A percentile compares a stretch with the other conserved stretches of the same genome.
These are phyloP conservation scores for Spatulosminthurus flaviceps DNA, from an alignment of 2,888 invertebrate species.

Conservation along the genomic window DNA sequence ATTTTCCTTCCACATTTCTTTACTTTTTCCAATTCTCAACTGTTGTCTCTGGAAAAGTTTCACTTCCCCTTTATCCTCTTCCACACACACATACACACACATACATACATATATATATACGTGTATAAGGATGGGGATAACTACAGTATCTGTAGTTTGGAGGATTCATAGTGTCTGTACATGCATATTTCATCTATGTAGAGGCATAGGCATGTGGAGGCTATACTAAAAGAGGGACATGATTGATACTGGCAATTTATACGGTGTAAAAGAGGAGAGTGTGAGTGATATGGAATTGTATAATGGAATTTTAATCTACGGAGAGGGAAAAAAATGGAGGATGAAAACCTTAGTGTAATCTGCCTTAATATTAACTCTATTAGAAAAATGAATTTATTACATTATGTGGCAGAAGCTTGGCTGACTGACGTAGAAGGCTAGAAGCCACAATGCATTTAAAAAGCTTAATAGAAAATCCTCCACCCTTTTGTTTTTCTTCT, in stretches of 20 bases:
- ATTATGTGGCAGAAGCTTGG: background rate
- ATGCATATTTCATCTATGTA: too few species aligned
- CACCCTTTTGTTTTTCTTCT: constrained; percentile 14
- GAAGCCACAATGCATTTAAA: background rate
- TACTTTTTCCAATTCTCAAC: constrained; percentile 19
- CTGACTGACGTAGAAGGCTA: constrained; percentile 1
- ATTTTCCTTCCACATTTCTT: constrained; percentile 21
- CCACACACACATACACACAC: background rate
- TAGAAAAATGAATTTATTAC: constrained; percentile 10
- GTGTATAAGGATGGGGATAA: too few species aligned
- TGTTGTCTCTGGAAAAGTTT: constrained; percentile 22
- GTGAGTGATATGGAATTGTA: constrained; percentile 5
- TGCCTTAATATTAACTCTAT: constrained; percentile 2
- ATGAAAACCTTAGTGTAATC: background rate
- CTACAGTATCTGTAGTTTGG: background rate
- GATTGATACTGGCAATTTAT: background rate
- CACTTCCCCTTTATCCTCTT: constrained; percentile 28
- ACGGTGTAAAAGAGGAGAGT: constrained; percentile 5
- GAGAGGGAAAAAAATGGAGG: constrained; percentile 4
- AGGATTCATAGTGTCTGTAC: too few species aligned
- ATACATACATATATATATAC: too few species aligned
- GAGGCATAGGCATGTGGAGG: background rate
- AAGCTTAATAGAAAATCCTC: constrained; percentile 24
- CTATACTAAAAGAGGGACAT: background rate
- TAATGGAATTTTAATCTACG: constrained; percentile 14